Base-by-base conservation (phyloP, 2,888 invertebrate genomes). In the Cantharis nigra region DNA sequence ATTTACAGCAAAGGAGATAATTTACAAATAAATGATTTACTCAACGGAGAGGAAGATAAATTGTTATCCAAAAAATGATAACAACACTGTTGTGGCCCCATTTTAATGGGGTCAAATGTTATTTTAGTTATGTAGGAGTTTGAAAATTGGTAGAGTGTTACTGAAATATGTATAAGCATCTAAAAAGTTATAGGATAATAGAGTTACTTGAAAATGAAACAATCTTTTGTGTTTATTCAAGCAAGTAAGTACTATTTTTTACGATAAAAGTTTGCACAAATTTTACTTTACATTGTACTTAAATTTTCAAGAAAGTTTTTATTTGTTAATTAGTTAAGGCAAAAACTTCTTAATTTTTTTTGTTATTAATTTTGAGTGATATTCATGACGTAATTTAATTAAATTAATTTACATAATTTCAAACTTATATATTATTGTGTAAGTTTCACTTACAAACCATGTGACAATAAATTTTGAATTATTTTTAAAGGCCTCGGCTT, bases 41-140 rank as follows among this genome's bases (percentile, higher is more conserved):
- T 70, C 23, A 84, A 80, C 74, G 87, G 87, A 70, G 88, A 88
- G 80, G 87, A 87, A 78, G 81, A 85, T 63, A 85, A 86, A 11
- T 82, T 88, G 28, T 81, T 88, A 78, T 84, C 87, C n/a, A 86
- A 83, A 81, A 86, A 85, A 75, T 87, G 87, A 87, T 88, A 88
- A 87, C 88, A 78, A 67, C 70, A 74, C 71, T 33, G 9, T 14
- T 63, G 9, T 76, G 78, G 71, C 71, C 73, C 78, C 65, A 71
- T 71, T 63, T 20, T 71, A 28, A 14, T 71, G 49, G 76, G 75
- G 76, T 63, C 78, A 76, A 72, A 70, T 76, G 71, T 77, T 74
- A 71, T 64, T 69, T 63, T 76, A 71, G 65, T 62, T 69, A 70
- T 74, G 63, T 73, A 77, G 65, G 69, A 65, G 69, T 49, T 76